Conservation (phyloP, 2,888 invertebrate genomes). For the Chydorus sphaericus region DNA sequence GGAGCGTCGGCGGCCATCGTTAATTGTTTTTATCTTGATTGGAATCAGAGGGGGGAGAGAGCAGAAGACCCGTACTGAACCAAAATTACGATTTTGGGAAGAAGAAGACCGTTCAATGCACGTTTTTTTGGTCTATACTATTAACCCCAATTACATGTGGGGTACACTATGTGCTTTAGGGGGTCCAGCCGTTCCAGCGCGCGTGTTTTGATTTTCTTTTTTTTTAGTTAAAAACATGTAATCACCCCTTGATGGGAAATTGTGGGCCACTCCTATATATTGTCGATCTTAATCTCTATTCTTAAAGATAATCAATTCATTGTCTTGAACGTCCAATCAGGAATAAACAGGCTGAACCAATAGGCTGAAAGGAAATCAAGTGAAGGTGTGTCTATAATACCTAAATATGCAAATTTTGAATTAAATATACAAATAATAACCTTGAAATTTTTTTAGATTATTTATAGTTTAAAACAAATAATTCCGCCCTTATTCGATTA, state of each 20-base stretch:
- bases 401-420: no score
- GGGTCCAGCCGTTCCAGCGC: not conserved
- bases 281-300: no score
- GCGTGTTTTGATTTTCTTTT: not conserved
- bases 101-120: not conserved
- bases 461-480: no score
- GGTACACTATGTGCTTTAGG: not conserved
- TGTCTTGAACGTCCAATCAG: no score
- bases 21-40: constrained; percentile 7
- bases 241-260: not conserved
- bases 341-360: no score
- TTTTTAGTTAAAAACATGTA: not conserved
- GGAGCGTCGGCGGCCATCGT: not conserved
- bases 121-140: not conserved
- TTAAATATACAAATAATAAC: no score
- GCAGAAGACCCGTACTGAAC: not conserved
- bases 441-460: no score
- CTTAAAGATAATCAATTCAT: no score
- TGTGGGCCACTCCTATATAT: no score
- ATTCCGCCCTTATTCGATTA: no score
- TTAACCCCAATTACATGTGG: constrained; percentile 1
- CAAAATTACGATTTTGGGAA: not conserved
- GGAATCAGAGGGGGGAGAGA: not conserved
- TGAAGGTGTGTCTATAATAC: no score
- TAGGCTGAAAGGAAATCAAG: no score